A percentile compares a stretch with the other conserved stretches of the same genome.
These are phyloP conservation scores for Kryphioiulus occultus DNA, from an alignment of 2,888 invertebrate genomes.

Conservation along the genomic window DNA sequence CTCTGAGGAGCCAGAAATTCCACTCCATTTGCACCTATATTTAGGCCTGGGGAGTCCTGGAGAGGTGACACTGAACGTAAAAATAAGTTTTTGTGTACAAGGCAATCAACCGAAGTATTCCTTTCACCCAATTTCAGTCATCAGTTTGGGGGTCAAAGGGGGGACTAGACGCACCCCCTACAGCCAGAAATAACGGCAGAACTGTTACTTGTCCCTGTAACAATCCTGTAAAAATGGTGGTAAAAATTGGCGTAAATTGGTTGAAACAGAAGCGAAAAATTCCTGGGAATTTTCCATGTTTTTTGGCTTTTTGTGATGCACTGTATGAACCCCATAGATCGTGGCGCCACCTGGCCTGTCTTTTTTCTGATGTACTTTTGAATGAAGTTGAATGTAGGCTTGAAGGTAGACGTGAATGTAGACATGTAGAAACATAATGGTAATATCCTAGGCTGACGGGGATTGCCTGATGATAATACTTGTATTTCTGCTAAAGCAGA, in stretches of 20 bases:
- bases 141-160: background rate
- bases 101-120: constrained; percentile 25
- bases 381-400: too few relatives aligned
- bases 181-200: background rate
- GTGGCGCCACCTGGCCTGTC: too few relatives aligned
- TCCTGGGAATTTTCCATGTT: too few relatives aligned
- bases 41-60: constrained; percentile 25
- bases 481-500: too few relatives aligned
- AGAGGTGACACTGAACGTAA: constrained; percentile 30
- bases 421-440: too few relatives aligned
- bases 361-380: too few relatives aligned
- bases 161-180: background rate
- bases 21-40: background rate
- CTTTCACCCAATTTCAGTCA: background rate
- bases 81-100: constrained; percentile 22
- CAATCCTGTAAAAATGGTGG: background rate
- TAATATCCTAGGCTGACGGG: too few relatives aligned
- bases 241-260: background rate
- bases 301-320: too few relatives aligned
- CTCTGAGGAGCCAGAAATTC: background rate
- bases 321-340: too few relatives aligned
- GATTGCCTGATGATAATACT: too few relatives aligned
- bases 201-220: background rate
- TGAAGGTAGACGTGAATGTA: too few relatives aligned
- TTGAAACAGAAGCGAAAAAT: too few relatives aligned